phyloP scores from a whole-genome alignment of 2,888 invertebrate species.

The Celastrina argiolus region DNA sequence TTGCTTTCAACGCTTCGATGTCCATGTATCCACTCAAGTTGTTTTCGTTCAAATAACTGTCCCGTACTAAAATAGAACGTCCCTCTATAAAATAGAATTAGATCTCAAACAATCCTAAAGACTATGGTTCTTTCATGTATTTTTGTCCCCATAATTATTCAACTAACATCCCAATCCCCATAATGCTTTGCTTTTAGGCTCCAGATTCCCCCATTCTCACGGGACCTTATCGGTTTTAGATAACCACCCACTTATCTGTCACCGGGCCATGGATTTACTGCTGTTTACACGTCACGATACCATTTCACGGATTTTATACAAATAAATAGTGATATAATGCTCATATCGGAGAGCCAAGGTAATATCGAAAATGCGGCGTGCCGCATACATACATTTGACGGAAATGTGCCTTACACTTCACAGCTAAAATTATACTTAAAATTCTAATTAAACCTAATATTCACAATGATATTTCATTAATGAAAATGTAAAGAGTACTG shows the following conservation, averaged over 20 bases:
- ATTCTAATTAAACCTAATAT: background rate
- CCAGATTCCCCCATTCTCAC: conserved; percentile 34
- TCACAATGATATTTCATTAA: too few relatives aligned
- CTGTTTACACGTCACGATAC: conserved; percentile 15
- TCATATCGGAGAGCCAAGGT: background rate
- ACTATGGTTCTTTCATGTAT: background rate
- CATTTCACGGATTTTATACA: conserved; percentile 1
- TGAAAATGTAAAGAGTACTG: too few relatives aligned
- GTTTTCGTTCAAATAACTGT: too few relatives aligned
- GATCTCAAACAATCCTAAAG: background rate
- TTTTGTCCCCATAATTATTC: background rate
- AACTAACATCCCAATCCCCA: background rate
- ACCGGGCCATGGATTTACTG: conserved; percentile 44
- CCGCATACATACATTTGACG: background rate
- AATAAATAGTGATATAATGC: background rate
- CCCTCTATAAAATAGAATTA: background rate
- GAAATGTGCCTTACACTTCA: background rate
- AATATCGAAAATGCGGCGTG: background rate
- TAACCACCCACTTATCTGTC: conserved; percentile 66
- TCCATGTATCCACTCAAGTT: too few relatives aligned
- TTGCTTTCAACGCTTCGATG: too few relatives aligned
- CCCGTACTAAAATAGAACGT: background rate
- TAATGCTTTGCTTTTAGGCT: conserved; percentile 18
- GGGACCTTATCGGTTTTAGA: conserved; percentile 59
- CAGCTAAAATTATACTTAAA: background rate